Evolutionary conservation across 2,888 invertebrate genomes (phyloP).

Genomic region (Xylota segnis): DNA sequence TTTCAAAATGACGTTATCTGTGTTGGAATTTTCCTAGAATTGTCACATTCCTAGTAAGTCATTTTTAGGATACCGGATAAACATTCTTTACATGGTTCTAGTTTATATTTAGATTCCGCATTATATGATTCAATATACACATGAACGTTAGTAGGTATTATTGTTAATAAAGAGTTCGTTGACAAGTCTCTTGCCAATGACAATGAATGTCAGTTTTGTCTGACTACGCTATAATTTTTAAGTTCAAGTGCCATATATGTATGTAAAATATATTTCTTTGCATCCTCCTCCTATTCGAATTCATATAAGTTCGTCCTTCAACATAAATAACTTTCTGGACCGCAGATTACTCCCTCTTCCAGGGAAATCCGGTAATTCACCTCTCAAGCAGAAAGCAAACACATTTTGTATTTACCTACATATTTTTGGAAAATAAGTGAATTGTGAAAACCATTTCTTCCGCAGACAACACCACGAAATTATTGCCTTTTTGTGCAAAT

Average conservation of each 20-base stretch:
- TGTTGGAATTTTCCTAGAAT: background rate
- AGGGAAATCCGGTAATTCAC: background rate
- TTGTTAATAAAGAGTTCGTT: no score
- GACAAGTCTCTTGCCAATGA: no score
- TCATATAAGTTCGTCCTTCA: background rate
- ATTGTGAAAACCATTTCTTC: background rate
- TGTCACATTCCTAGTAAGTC: background rate
- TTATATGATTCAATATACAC: background rate
- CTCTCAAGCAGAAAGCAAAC: slow-evolving; percentile 1
- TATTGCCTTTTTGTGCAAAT: background rate
- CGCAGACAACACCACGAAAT: slow-evolving; percentile 11
- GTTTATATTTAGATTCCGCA: no score
- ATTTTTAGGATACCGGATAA: background rate
- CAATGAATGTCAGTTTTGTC: background rate
- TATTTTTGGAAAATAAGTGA: background rate
- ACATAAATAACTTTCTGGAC: background rate
- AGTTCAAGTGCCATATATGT: no score
- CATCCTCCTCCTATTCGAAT: no score
- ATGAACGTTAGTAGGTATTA: background rate
- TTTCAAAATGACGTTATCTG: slow-evolving; percentile 25
- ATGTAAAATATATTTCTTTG: no score
- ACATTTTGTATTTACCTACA: background rate
- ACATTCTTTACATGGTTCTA: background rate
- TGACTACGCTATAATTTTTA: no score
- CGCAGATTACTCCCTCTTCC: background rate